Base-by-base conservation (phyloP, 2,888 invertebrate genomes). In the Cosmopolites sordidus region DNA sequence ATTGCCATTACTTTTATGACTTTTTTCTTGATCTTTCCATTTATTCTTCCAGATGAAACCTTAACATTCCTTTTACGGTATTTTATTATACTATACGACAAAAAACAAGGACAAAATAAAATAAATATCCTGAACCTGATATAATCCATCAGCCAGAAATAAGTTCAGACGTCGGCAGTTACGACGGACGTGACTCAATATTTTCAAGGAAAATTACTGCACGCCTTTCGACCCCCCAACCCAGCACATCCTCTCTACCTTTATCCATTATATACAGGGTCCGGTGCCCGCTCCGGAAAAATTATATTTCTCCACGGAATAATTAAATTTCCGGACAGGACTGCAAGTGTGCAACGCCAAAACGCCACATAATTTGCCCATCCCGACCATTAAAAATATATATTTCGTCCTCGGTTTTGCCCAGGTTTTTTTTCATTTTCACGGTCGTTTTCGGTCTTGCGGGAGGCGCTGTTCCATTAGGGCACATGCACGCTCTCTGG, bases 351-450 rank as follows among this genome's bases (percentile, higher is more conserved):
- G 50, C 50, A 46, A 41, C 50, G 50, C 50, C 49, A 49, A 41
- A 49, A 54, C 41, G 47, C 43, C 47, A 46, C 54, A 50, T 54
- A 54, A 39, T 50, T 50, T 50, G 45, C 45, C n/a, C 38, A 12
- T 33, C 5, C 5, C 47, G 46, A 6, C 43, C 50, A 47, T 54
- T 54, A 50, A 54, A 54, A 50, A 51, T 49, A 51, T 51, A 54
- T 43, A 47, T 50, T 54, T 50, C 50, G 50, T 38, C 50, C 50
- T 33, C 33, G 33, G 11, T n/a, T 33, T 33, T 33, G 2, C 27
- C 27, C 27, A 5, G 27, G 27, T 33, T 33, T 33, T 11, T 4
- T 4, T 11, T 4, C 33, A n/a, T 12, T 4, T 11, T 12, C 33
- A 3, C 8, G 22, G 22, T 8, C 8, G 3, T 22, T 22, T 22